Evolutionary conservation across 2,888 invertebrate species (phyloP), one percentile per base, ranked within the genome.

Genomic region (Smittia aterrima): DNA sequence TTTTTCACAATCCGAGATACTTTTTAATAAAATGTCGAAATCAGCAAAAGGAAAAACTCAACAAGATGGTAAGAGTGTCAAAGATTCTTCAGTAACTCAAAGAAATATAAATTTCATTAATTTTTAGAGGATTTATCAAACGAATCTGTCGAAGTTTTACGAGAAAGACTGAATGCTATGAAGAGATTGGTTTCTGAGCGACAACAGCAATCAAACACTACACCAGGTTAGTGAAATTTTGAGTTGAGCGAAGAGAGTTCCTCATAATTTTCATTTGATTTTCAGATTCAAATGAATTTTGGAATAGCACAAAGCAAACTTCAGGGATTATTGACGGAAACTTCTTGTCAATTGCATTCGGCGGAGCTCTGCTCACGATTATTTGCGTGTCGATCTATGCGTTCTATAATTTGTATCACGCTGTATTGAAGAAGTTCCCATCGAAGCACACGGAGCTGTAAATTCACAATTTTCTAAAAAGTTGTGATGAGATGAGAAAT

Each of bases 331-430:
- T 94, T 58, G 92, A 93, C 79, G 91, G 90, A 0, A 91, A 90
- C 79, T 92, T 94, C 80, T 84, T 95, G 0, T 92, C 92, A 78
- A 87, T 93, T 78, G 92, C 94, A 41, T 94, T 94, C 79, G 91
- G 90, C 0, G 88, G 90, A 0, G 92, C 92, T 0, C 84, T 94
- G 1, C 78, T 90, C 9, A 89, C 93, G 58, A 93, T 95, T 75
- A 82, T 93, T 7, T 88, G 90, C 78, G 93, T 94, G 53, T 92
- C 93, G 72, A 86, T 91, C 0, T 93, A 93, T 79, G 93, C 94
- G 0, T 95, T 95, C 80, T 92, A 92, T 78, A 93, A 92, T 81
- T 85, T 94, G 0, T 92, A 91, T 79, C 85, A 88, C 78, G 92
- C 92, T 16, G 90, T 94, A 70, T 81, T 92, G 38, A 93, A 92